Evolutionary conservation across 1,140 invertebrate genomes (phyloP).

Genomic region (Cydia pomonella): DNA sequence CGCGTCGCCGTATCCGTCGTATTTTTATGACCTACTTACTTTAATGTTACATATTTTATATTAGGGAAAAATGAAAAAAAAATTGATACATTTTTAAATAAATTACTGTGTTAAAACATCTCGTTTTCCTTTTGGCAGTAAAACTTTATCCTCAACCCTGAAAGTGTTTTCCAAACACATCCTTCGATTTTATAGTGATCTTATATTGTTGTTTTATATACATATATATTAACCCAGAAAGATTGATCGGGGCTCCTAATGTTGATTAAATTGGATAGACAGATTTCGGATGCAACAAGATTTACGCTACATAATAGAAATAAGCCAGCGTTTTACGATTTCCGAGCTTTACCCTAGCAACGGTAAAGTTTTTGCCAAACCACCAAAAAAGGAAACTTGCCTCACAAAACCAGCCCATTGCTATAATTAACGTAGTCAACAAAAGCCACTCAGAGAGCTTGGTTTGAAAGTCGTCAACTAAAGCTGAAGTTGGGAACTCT

Average conservation of each 20-base stretch:
- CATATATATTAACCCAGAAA: slow-evolving; percentile 4
- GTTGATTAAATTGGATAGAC: slow-evolving; percentile 31
- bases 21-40: too few species aligned
- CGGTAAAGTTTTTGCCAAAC: slow-evolving; percentile 16
- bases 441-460: slow-evolving; percentile 24
- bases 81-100: too few species aligned
- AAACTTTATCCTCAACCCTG: background rate
- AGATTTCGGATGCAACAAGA: slow-evolving; percentile 12
- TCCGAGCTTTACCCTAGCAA: background rate
- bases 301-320: background rate
- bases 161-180: background rate
- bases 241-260: slow-evolving; percentile 6
- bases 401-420: slow-evolving; percentile 14
- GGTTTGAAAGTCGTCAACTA: slow-evolving; percentile 13
- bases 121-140: background rate
- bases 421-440: slow-evolving; percentile 27
- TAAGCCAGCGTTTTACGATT: slow-evolving; percentile 18
- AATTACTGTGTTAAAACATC: too few species aligned
- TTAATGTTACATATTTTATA: too few species aligned
- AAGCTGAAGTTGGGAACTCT: slow-evolving; percentile 12
- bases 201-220: background rate
- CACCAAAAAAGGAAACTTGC: slow-evolving; percentile 12
- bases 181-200: background rate
- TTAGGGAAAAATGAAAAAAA: too few species aligned
- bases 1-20: too few species aligned